Evolutionary conservation across 2,113 vertebrate genomes (phyloP).

Genomic region (Periophthalmus modestus): DNA sequence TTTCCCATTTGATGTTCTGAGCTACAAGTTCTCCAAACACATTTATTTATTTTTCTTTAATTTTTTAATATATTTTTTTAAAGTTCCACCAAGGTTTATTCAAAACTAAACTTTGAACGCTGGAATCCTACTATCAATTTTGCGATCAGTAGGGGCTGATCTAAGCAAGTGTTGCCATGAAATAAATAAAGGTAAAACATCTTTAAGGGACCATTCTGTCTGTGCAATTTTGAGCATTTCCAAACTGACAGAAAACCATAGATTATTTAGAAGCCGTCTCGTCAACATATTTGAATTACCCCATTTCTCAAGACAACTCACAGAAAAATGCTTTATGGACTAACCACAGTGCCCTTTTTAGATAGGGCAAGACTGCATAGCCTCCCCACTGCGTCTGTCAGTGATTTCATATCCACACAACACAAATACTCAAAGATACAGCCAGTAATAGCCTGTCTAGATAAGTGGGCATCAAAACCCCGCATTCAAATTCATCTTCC

Average conservation of each 20-base stretch:
- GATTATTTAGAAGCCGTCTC: background rate
- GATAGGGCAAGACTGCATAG: background rate
- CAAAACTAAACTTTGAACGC: too few species aligned
- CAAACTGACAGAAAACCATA: background rate
- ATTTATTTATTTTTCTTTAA: too few species aligned
- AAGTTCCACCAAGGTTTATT: too few species aligned
- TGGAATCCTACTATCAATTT: background rate
- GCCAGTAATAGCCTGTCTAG: conserved; percentile 41
- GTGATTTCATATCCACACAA: conserved; percentile 34
- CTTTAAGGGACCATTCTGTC: background rate
- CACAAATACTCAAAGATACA: conserved; percentile 31
- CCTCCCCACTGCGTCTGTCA: conserved; percentile 38
- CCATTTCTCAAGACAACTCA: conserved; percentile 36
- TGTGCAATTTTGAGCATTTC: background rate
- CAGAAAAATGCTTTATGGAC: conserved; percentile 10
- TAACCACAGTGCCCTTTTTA: conserved; percentile 7
- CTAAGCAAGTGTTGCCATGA: background rate
- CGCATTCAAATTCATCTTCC: conserved; percentile 45
- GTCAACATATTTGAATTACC: background rate
- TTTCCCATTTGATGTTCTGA: too few species aligned
- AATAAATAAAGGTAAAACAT: background rate
- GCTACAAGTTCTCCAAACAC: background rate
- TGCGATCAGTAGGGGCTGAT: background rate
- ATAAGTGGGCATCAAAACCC: conserved; percentile 61
- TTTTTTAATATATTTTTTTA: background rate